Conservation (phyloP, 2,888 invertebrate species). For the Miltochrista miniata region DNA sequence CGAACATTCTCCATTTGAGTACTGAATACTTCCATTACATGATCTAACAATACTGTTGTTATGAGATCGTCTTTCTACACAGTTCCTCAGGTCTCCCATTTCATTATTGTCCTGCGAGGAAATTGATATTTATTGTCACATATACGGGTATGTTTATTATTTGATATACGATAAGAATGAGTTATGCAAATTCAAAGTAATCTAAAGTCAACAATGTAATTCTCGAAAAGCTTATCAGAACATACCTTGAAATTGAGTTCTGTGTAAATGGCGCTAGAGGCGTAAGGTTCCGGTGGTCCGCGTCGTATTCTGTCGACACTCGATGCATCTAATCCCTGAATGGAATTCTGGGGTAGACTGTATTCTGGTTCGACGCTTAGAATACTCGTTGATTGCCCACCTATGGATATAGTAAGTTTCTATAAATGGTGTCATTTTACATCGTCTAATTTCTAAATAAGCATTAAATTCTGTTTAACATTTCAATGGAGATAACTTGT, state of each 20-base stretch:
- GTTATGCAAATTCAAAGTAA: conserved; percentile 63
- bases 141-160: conserved; percentile 35
- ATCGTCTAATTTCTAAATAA: conserved; percentile 8
- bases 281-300: conserved; percentile 77
- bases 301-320: conserved; percentile 75
- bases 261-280: conserved; percentile 80
- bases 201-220: conserved; percentile 56
- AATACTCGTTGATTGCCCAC: conserved; percentile 74
- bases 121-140: conserved; percentile 52
- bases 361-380: conserved; percentile 77
- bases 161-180: conserved; percentile 37
- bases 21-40: conserved; percentile 78
- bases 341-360: conserved; percentile 77
- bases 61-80: conserved; percentile 76
- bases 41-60: conserved; percentile 80
- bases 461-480: conserved; percentile 5
- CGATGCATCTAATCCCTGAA: conserved; percentile 72
- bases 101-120: conserved; percentile 74
- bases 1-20: conserved; percentile 78
- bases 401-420: conserved; percentile 44
- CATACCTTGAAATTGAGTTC: conserved; percentile 81
- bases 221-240: conserved; percentile 66
- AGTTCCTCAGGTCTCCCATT: conserved; percentile 73
- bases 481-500: conserved; percentile 8
- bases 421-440: conserved; percentile 14